These are phyloP conservation scores for Drosophila sproati DNA, from an alignment of 1,140 invertebrate species.

Conservation along the genomic window DNA sequence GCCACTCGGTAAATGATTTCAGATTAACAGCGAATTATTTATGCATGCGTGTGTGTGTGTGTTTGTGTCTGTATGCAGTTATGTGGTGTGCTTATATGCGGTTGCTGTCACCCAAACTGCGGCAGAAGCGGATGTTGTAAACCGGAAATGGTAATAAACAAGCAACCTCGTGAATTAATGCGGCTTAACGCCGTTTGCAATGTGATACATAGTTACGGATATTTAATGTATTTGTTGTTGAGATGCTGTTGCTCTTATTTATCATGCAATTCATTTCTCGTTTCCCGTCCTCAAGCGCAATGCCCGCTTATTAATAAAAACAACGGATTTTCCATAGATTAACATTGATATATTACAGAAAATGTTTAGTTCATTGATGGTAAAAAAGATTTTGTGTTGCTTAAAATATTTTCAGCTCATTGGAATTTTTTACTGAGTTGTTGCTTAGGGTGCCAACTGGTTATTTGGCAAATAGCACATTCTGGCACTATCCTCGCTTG, in stretches of 20 bases:
- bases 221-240: conserved; percentile 47
- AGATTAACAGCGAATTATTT: conserved; percentile 12
- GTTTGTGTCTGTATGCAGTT: conserved; percentile 15
- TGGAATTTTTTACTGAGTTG: neutral
- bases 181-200: conserved; percentile 44
- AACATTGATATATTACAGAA: conserved; percentile 12
- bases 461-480: conserved; percentile 5
- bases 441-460: conserved; percentile 13
- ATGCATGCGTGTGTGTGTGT: neutral
- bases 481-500: conserved; percentile 36
- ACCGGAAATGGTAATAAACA: conserved; percentile 76
- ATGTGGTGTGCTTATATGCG: conserved; percentile 25
- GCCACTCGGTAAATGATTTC: conserved; percentile 28
- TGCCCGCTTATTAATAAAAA: conserved; percentile 2
- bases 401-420: neutral
- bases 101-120: conserved; percentile 46
- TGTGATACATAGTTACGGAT: conserved; percentile 37
- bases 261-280: conserved; percentile 40
- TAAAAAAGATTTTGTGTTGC: neutral
- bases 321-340: conserved; percentile 32
- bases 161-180: conserved; percentile 74
- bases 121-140: conserved; percentile 71
- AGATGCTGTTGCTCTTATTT: conserved; percentile 29
- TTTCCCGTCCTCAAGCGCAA: neutral
- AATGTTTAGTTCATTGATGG: neutral